These are phyloP conservation scores for Pelosia muscerda DNA, from an alignment of 2,888 invertebrate genomes.

Conservation along the genomic window DNA sequence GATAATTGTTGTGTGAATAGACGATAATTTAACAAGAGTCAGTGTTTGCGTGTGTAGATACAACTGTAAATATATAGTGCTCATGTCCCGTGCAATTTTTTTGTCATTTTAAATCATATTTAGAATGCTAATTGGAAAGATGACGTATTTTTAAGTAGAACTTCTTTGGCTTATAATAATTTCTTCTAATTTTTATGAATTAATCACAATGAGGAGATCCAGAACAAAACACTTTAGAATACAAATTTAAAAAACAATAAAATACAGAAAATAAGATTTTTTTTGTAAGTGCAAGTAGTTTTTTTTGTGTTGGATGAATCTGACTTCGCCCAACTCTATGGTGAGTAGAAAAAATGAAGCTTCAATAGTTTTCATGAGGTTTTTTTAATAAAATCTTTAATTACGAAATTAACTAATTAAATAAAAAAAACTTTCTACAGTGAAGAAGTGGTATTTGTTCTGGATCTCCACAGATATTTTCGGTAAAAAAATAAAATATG, in stretches of 20 bases:
- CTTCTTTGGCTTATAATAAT: not conserved
- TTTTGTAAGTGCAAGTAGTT: too few species aligned
- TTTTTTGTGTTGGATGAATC: too few species aligned
- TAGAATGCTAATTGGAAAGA: conserved; percentile 26
- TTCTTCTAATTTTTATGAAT: not conserved
- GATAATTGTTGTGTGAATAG: conserved; percentile 84
- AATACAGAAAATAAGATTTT: too few species aligned
- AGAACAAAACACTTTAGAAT: not conserved
- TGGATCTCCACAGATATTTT: not conserved
- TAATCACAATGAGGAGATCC: not conserved
- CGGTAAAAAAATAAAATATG: not conserved
- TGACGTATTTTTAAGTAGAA: not conserved
- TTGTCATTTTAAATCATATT: conserved; percentile 25
- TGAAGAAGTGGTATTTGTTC: not conserved
- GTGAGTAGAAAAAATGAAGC: not conserved
- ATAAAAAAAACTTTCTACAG: too few species aligned
- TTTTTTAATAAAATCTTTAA: too few species aligned
- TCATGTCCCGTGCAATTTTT: conserved; percentile 44
- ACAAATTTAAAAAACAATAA: not conserved
- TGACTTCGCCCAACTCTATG: too few species aligned
- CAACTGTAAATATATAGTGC: conserved; percentile 57
- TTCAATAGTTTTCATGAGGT: not conserved
- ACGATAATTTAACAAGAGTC: conserved; percentile 74
- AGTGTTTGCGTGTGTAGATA: conserved; percentile 86
- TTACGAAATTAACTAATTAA: too few species aligned